Conservation (phyloP, 2,113 vertebrate species). For the Aphelocoma coerulescens region DNA sequence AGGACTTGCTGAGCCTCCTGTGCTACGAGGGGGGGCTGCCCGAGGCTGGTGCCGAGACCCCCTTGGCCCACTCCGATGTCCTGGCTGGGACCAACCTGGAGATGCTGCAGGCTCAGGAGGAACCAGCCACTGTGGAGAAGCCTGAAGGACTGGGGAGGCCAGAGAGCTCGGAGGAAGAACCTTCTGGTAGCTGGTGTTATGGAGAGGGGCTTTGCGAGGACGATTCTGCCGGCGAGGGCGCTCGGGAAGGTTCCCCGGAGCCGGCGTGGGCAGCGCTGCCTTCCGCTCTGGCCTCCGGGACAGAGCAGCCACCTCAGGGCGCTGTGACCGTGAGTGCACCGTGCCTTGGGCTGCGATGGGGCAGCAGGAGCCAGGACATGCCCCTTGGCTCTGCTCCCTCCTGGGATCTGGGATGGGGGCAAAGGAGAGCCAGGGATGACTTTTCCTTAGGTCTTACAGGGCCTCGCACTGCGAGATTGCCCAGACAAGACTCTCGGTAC, state of each 20-base stretch:
- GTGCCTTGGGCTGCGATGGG: background rate
- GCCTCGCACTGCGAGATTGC: fast-evolving
- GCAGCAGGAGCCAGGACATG: background rate
- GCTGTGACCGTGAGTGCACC: background rate
- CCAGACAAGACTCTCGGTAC: fast-evolving
- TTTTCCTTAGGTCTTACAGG: background rate
- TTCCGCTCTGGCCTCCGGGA: fast-evolving
- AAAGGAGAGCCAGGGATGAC: background rate
- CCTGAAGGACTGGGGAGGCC: background rate
- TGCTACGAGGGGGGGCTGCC: constrained; percentile 60
- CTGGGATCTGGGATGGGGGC: background rate
- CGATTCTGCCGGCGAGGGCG: background rate
- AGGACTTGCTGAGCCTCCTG: constrained; percentile 81
- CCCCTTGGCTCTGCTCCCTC: background rate
- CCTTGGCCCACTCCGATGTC: background rate
- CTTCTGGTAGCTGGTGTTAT: background rate
- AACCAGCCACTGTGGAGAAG: background rate
- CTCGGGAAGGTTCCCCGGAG: constrained; percentile 64
- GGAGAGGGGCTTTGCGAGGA: background rate
- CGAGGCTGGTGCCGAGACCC: fast-evolving
- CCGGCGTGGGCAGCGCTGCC: constrained; percentile 52
- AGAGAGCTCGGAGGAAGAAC: constrained; percentile 43
- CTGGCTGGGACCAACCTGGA: background rate
- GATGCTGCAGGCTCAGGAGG: background rate
- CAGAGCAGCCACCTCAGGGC: background rate